Conservation (phyloP, 2,113 vertebrate species). For the Bos taurus region DNA sequence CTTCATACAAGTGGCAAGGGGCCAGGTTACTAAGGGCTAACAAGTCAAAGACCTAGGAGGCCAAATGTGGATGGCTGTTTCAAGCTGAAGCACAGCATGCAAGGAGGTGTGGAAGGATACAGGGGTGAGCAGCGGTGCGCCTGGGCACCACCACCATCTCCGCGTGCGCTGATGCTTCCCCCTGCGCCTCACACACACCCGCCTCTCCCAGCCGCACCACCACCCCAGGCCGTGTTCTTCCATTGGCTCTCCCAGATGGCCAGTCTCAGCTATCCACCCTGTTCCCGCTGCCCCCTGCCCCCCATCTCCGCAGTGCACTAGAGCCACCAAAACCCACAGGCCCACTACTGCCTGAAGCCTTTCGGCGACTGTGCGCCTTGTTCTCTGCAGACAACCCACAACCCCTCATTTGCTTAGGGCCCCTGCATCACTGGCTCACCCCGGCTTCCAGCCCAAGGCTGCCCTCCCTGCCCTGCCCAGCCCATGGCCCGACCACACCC, state of each 20-base stretch:
- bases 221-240: neutral
- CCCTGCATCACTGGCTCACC: neutral
- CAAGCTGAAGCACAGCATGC: neutral
- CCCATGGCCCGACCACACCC: neutral
- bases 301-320: neutral
- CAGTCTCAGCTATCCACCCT: neutral
- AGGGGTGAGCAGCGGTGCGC: neutral
- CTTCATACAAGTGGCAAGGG: neutral
- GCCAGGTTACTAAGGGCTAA: neutral
- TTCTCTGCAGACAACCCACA: neutral
- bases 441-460: neutral
- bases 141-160: neutral
- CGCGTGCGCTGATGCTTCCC: neutral
- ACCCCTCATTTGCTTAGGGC: neutral
- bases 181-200: neutral
- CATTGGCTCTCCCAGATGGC: neutral
- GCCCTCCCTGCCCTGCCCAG: neutral
- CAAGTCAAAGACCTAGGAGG: neutral
- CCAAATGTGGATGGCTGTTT: neutral
- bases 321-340: neutral
- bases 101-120: neutral
- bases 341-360: neutral
- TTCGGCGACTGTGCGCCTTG: neutral
- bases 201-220: neutral
- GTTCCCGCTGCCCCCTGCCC: neutral